Evolutionary conservation across 2,888 invertebrate species (phyloP), one percentile per base, ranked within the genome.

Genomic region (Chirona hameri): DNA sequence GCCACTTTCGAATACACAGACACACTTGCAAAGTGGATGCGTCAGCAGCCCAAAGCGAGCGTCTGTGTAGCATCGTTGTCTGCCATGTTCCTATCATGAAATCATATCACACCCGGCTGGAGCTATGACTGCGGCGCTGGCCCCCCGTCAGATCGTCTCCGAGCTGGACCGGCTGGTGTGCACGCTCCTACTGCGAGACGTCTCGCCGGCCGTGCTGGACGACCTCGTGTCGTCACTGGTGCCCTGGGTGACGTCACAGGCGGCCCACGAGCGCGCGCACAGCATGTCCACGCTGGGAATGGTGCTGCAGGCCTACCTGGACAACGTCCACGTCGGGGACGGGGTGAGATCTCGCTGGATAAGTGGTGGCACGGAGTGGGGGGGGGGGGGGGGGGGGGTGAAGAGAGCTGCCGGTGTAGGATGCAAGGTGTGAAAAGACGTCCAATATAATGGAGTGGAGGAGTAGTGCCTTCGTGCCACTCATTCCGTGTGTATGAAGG

Each of bases 141-240:
- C 46, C 39, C 18, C 10, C 12, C 76, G 9, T 2, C 76, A 76
- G 76, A 27, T 76, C 5, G 76, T 76, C 27, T 76, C 76, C 7
- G 46, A 76, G 76, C 46, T 76, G 76, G 76, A 76, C 46, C 76
- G 52, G 52, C 29, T 80, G 52, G 52, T 80, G 5, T 55, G 80
- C 80, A 52, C 52, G 4, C 65, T 83, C 31, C 90, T 94, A 46
- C 90, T 93, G 85, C 91, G 92, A 86, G 92, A 92, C 82, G 91
- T 93, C 1, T 92, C 93, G 48, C 91, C 93, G 0, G 92, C 92
- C 82, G 92, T 93, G 0, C 89, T 94, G 46, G 93, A 94, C 86
- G 92, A 94, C 86, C 89, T 94, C 14, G 90, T 93, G 10, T 90
- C 91, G 21, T 89, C 93, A 82, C 87, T 94, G 52, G 92, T 92